Evolutionary conservation across 2,888 invertebrate genomes (phyloP).

Genomic region (Seladonia tumulorum): DNA sequence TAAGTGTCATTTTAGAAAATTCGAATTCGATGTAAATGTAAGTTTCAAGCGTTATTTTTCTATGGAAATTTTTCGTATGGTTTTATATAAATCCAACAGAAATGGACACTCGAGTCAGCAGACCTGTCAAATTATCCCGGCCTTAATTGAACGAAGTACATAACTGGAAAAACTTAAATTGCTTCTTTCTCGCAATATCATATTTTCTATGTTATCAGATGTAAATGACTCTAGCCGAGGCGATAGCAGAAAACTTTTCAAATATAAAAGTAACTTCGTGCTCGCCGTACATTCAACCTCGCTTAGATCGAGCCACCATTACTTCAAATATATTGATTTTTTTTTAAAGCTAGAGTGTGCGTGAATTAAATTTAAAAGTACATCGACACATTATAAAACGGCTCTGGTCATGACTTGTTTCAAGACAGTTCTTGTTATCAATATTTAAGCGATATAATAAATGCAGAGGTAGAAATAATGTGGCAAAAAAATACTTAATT

Average conservation of each 20-base stretch:
- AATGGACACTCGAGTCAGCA: neutral
- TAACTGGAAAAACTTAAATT: constrained; percentile 1
- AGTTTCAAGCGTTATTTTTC: neutral
- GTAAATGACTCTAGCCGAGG: neutral
- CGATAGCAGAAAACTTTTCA: constrained; percentile 4
- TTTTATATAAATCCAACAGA: neutral
- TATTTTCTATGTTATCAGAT: constrained; percentile 4
- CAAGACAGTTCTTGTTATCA: no score
- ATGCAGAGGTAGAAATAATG: neutral
- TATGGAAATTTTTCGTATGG: neutral
- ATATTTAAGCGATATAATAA: no score
- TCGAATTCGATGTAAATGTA: no score
- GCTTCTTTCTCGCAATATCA: neutral
- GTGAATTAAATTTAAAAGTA: neutral
- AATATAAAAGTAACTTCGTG: neutral
- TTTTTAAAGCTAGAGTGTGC: neutral
- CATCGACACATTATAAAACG: neutral
- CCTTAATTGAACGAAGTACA: neutral
- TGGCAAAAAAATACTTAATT: neutral
- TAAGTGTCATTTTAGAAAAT: no score
- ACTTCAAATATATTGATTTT: neutral
- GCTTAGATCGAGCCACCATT: neutral
- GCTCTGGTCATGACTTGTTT: no score
- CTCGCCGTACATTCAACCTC: neutral
- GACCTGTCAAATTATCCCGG: neutral